A percentile compares a stretch with the other conserved stretches of the same genome.
Evolutionary conservation across 2,888 invertebrate genomes (phyloP).

Genomic region (Pseudococcus longispinus): DNA sequence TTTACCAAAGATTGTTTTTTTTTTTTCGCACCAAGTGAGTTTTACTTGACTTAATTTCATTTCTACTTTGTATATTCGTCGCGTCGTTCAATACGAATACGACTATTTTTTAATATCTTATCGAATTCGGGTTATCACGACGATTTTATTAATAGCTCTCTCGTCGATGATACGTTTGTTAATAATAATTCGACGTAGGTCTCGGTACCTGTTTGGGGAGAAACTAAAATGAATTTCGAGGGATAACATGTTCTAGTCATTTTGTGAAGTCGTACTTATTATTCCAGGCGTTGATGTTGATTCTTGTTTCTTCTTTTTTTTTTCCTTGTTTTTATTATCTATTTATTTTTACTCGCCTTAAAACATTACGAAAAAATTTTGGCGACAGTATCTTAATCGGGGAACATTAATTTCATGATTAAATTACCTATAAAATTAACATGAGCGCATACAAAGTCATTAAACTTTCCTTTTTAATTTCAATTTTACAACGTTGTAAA

Average conservation of each 20-base stretch:
- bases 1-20: conserved; percentile 29
- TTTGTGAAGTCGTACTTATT: neutral
- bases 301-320: neutral
- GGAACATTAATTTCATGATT: neutral
- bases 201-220: neutral
- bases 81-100: neutral
- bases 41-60: neutral
- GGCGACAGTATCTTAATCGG: neutral
- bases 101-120: neutral
- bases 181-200: neutral
- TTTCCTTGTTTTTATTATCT: conserved; percentile 3
- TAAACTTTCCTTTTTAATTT: neutral
- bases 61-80: neutral
- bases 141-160: neutral
- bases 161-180: neutral
- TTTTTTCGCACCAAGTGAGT: conserved; percentile 3
- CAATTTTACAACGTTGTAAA: neutral
- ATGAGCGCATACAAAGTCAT: neutral
- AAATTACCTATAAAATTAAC: neutral
- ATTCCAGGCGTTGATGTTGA: neutral
- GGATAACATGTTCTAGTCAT: conserved; percentile 24
- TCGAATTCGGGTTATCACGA: neutral
- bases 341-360: neutral
- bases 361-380: neutral
- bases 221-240: neutral